Percentiles rank a stretch among this genome's conserved stretches.
Evolutionary conservation across 2,888 invertebrate genomes (phyloP).

Genomic region (Folsomia manolachei): DNA sequence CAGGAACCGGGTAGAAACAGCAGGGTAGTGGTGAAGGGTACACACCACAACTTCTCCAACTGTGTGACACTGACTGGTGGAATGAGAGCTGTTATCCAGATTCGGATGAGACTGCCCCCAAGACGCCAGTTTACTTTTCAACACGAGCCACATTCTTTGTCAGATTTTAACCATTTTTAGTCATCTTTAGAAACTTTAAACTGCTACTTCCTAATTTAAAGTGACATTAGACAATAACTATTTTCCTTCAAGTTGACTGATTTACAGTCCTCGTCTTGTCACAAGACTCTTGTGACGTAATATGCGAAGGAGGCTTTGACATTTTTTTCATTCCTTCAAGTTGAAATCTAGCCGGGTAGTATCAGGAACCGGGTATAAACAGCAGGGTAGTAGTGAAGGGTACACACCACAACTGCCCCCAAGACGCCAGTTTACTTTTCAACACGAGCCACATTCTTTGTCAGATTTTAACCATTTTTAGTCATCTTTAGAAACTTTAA

Average conservation of each 20-base stretch:
- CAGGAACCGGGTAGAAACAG: not conserved
- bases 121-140: slow-evolving; percentile 47
- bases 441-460: slow-evolving; percentile 37
- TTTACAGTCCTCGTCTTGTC: no score
- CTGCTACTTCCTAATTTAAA: no score
- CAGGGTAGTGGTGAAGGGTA: not conserved
- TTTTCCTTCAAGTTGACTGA: not conserved
- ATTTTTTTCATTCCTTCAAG: no score
- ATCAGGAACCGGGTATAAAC: not conserved
- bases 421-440: slow-evolving; percentile 47
- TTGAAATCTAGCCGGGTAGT: not conserved
- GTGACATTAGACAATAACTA: no score
- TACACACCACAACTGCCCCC: slow-evolving; percentile 30
- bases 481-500: slow-evolving; percentile 27
- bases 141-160: slow-evolving; percentile 37
- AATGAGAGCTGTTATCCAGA: not conserved
- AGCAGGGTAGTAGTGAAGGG: not conserved
- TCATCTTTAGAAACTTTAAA: slow-evolving; percentile 40
- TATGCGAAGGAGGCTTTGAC: not conserved
- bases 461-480: slow-evolving; percentile 44
- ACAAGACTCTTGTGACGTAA: not conserved
- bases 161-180: slow-evolving; percentile 43
- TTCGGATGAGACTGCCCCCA: slow-evolving; percentile 38
- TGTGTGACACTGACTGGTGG: not conserved
- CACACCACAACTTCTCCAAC: not conserved